Evolutionary conservation across 2,888 invertebrate species (phyloP).

Genomic region (Tribolium freemani): DNA sequence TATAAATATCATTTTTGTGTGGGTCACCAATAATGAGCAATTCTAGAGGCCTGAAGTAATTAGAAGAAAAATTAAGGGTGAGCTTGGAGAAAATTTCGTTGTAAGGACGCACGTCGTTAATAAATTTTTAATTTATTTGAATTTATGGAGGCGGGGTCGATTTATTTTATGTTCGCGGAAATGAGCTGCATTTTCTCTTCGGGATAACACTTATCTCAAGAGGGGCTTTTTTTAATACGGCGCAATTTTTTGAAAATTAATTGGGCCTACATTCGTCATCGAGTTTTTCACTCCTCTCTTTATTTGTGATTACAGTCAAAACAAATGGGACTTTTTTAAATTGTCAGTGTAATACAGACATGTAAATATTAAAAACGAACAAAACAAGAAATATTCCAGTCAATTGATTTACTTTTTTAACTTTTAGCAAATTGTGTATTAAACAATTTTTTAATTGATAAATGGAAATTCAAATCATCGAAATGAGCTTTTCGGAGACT

Average conservation of each 20-base stretch:
- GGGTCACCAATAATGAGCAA: constrained; percentile 9
- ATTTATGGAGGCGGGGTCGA: constrained; percentile 1
- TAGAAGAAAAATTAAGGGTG: constrained; percentile 22
- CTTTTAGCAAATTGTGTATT: no score
- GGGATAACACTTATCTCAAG: background rate
- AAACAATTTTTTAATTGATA: background rate
- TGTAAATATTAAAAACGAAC: background rate
- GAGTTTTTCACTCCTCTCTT: no score
- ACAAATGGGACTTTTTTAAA: no score
- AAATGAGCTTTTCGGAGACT: no score
- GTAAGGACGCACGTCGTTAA: constrained; percentile 18
- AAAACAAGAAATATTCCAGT: no score
- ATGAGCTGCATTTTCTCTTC: background rate
- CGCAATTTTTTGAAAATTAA: background rate
- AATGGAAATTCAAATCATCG: no score
- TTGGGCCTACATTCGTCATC: background rate
- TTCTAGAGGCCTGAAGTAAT: constrained; percentile 13
- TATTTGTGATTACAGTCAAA: no score
- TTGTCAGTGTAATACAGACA: no score
- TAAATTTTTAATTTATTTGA: constrained; percentile 18
- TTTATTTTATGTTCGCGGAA: background rate
- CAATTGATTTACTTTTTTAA: no score
- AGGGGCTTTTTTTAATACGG: background rate
- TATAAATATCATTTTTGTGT: constrained; percentile 11
- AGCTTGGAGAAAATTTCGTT: constrained; percentile 14